These are phyloP conservation scores for Chloroceryle amazona DNA, from an alignment of 2,797 vertebrate genomes.

Conservation along the genomic window DNA sequence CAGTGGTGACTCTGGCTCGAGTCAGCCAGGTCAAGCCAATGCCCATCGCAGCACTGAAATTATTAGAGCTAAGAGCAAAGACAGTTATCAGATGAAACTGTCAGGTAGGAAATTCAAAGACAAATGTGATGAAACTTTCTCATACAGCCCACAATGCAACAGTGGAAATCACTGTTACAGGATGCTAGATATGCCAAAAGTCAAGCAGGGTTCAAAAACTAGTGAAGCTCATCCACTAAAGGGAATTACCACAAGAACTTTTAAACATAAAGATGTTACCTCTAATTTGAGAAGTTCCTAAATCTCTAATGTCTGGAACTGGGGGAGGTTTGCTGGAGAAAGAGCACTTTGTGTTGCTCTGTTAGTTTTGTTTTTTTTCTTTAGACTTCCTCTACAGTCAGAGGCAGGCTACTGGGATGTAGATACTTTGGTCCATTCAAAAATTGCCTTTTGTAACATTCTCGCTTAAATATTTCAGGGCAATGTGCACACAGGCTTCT, in stretches of 20 bases:
- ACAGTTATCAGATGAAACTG: background rate
- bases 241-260: background rate
- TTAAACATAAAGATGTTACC: background rate
- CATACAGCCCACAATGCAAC: background rate
- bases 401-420: background rate
- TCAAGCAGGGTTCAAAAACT: background rate
- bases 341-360: background rate
- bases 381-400: background rate
- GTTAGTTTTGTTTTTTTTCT: background rate
- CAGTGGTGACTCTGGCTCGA: background rate
- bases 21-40: background rate
- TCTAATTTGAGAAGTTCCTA: background rate
- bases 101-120: background rate
- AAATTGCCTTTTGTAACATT: background rate
- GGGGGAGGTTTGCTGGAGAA: background rate
- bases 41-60: background rate
- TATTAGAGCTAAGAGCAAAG: background rate
- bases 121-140: background rate
- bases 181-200: background rate
- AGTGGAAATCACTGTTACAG: background rate
- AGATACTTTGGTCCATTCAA: background rate
- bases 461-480: background rate
- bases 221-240: background rate
- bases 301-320: background rate
- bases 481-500: background rate